Percentiles rank a stretch among this genome's conserved stretches.
These are phyloP conservation scores for Dufourea novaeangliae DNA, from an alignment of 1,140 invertebrate genomes.

Conservation along the genomic window DNA sequence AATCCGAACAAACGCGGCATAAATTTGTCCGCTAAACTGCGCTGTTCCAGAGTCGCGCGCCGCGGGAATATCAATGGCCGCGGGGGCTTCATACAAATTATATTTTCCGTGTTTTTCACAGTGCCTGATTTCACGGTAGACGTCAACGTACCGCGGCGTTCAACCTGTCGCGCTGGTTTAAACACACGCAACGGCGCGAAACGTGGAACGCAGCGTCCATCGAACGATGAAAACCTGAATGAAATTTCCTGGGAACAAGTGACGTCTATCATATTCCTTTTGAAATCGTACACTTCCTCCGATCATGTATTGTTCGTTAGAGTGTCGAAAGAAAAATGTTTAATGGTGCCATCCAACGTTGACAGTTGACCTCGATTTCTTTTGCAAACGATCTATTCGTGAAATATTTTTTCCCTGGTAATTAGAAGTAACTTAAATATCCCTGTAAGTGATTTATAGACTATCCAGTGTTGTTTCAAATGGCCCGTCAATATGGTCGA, in stretches of 20 bases:
- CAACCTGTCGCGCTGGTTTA: not conserved
- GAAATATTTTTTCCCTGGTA: no score
- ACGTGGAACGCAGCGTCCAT: not conserved
- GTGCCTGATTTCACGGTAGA: not conserved
- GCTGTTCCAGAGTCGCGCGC: not conserved
- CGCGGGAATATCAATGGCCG: not conserved
- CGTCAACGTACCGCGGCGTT: not conserved
- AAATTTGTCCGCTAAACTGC: conserved; percentile 1
- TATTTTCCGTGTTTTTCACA: not conserved
- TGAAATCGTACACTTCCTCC: not conserved
- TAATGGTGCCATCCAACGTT: no score
- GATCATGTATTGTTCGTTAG: no score
- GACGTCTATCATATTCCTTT: not conserved
- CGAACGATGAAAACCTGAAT: conserved; percentile 7
- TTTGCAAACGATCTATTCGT: no score
- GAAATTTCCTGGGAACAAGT: not conserved
- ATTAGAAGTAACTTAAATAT: no score
- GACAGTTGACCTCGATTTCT: no score
- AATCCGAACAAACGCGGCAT: conserved; percentile 17
- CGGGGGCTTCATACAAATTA: conserved; percentile 15
- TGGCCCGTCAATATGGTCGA: no score
- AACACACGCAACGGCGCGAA: not conserved
- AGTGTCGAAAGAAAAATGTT: no score
- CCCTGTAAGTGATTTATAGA: no score
- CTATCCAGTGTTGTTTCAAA: no score